Evolutionary conservation across 2,888 invertebrate species (phyloP).

Genomic region (Polyploca ridens): DNA sequence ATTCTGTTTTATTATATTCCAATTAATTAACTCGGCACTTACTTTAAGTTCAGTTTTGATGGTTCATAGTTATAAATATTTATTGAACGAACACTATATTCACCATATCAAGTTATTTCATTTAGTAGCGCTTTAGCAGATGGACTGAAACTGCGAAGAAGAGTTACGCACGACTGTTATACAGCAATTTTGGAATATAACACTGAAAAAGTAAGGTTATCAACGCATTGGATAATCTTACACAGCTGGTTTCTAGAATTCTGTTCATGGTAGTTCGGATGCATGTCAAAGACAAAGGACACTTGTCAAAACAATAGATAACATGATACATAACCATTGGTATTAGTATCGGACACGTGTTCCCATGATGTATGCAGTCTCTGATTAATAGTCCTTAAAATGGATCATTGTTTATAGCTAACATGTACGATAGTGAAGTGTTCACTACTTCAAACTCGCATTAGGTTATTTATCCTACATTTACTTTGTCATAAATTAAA

Average conservation of each 20-base stretch:
- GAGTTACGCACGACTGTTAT: too few species aligned
- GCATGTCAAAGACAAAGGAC: constrained; percentile 6
- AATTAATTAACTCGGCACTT: too few species aligned
- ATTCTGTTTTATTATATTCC: too few species aligned
- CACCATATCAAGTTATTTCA: too few species aligned
- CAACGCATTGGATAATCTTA: background rate
- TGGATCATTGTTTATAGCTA: background rate
- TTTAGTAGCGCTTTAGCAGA: too few species aligned
- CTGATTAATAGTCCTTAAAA: background rate
- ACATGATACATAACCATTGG: background rate
- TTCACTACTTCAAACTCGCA: background rate
- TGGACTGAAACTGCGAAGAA: too few species aligned
- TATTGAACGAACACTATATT: too few species aligned
- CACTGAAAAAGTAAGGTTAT: background rate
- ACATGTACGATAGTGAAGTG: background rate
- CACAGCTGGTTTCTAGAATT: background rate
- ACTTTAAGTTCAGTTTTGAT: too few species aligned
- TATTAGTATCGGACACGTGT: background rate
- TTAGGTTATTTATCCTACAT: too few species aligned
- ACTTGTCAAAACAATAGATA: constrained; percentile 1
- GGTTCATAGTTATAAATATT: too few species aligned
- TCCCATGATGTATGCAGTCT: background rate
- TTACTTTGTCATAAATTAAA: too few species aligned
- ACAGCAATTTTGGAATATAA: too few species aligned
- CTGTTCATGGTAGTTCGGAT: background rate